Evolutionary conservation across 2,888 invertebrate genomes (phyloP).

Genomic region (Lysandra bellargus): DNA sequence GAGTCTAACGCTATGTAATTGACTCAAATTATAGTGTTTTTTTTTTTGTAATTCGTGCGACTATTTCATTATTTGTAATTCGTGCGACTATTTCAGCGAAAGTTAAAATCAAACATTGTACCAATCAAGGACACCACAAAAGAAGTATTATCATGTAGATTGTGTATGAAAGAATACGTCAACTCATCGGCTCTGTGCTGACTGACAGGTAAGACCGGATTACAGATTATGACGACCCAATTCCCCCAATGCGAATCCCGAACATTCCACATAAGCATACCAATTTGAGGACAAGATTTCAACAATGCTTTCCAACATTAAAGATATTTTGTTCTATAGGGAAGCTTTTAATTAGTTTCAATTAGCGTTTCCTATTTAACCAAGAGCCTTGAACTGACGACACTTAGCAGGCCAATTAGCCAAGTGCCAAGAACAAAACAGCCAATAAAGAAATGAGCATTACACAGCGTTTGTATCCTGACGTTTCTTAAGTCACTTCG

Average conservation of each 20-base stretch:
- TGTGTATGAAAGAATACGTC: neutral
- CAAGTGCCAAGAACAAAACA: neutral
- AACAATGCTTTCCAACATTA: neutral
- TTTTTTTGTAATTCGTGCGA: no score
- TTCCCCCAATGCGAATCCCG: neutral
- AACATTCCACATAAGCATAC: no score
- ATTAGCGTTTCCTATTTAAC: neutral
- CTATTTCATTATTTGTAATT: no score
- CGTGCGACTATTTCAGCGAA: no score
- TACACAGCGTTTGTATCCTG: neutral
- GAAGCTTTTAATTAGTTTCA: neutral
- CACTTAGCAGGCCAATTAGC: neutral
- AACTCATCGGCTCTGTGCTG: neutral
- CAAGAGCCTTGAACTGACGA: neutral
- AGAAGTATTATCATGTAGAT: no score
- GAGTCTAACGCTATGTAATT: no score
- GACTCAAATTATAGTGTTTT: no score
- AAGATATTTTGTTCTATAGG: no score
- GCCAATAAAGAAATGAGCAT: conserved; percentile 16
- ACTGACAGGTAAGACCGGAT: neutral
- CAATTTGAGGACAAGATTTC: neutral
- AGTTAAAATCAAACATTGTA: no score
- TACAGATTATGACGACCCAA: neutral
- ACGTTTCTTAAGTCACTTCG: neutral
- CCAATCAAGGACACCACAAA: no score